Base-by-base conservation (phyloP, 2,797 vertebrate species). In the Myiothlypis chrysogaster region DNA sequence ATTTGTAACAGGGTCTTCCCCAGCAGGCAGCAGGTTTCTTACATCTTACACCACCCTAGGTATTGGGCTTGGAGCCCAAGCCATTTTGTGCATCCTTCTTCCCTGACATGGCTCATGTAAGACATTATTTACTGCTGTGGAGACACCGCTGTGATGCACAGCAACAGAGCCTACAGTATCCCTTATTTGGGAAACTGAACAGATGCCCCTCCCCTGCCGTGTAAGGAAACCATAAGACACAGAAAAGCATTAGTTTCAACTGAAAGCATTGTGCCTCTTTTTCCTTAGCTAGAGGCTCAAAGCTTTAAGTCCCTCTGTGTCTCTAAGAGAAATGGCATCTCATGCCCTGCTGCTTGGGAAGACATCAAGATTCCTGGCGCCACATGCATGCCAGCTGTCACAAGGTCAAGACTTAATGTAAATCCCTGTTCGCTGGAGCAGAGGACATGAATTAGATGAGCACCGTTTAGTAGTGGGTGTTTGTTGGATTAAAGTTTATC, bases 321-420 rank as follows among this genome's bases (percentile, higher is more conserved):
- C 66, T n/a, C 37, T 49, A 39, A 56, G 30, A 35, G 49, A 47
- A 55, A 20, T 19, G 53, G 22, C 11, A 14, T 43, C 27, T 85
- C 17, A 1, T 2, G 18, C 28, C 44, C 53, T 10, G 1, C 55
- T 80, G 37, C 34, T 34, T 65, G 37, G n/a, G 10, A 60, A n/a
- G n/a, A 21, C 0, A 0, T 14, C 18, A n/a, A 43, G 15, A 43
- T 69, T 71, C 43, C 34, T 80, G 60, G 12, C 20, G 9, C 37
- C 24, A 12, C 0, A 0, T 1, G 1, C 24, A 15, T 80, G 55
- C 57, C 1, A 2, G 2, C 0, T 30, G 28, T 60, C 37, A 32
- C 44, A 56, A 34, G 28, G 34, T 35, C 2, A 1, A 17, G n/a
- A 32, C 27, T 66, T 81, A 30, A 14, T 0, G 0, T 80, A 63